Conservation (phyloP, 2,888 invertebrate genomes). For the Psococerastis gibbosa region DNA sequence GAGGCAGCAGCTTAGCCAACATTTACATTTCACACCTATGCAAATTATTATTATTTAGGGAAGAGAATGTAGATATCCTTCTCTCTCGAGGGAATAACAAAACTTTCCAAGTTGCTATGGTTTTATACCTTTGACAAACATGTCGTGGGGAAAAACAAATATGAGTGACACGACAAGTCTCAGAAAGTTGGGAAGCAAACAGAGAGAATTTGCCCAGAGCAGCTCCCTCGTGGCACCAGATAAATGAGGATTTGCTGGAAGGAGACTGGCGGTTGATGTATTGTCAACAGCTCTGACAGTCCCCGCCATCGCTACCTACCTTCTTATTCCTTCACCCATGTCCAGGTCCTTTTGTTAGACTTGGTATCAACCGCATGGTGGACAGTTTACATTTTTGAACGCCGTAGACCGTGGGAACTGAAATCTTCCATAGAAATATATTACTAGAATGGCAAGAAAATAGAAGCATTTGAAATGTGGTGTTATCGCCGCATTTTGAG, state of each 20-base stretch:
- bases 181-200: conserved; percentile 7
- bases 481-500: no score
- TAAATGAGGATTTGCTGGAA: conserved; percentile 9
- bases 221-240: conserved; percentile 3
- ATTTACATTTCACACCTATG: no score
- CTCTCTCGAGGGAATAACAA: conserved; percentile 3
- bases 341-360: no score
- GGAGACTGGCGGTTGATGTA: conserved; percentile 4
- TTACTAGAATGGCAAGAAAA: no score
- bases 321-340: no score
- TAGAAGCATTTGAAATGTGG: no score
- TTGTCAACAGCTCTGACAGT: conserved; percentile 8
- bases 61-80: neutral
- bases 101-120: conserved; percentile 7
- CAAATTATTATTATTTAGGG: conserved; percentile 9
- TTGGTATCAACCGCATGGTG: no score
- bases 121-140: conserved; percentile 11
- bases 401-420: no score
- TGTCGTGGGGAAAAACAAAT: conserved; percentile 9
- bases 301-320: no score
- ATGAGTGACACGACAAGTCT: conserved; percentile 8
- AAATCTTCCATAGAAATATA: no score
- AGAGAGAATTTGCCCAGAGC: conserved; percentile 3
- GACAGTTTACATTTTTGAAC: no score
- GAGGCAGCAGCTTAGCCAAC: no score